phyloP scores from a whole-genome alignment of 2,797 vertebrate genomes.

The Gambusia yucatana region DNA sequence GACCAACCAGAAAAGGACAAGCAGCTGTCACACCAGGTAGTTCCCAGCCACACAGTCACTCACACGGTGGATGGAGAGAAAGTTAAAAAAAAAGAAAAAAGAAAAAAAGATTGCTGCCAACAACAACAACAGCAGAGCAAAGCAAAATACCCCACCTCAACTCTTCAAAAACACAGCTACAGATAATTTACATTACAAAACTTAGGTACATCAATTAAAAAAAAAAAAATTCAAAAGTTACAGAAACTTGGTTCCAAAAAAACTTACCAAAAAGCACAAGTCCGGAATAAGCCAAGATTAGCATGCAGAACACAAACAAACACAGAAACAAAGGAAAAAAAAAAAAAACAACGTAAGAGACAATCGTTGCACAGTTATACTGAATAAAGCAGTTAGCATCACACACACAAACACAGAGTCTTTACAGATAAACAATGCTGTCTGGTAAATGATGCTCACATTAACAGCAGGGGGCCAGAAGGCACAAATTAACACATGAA shows the following conservation, averaged over 20 bases:
- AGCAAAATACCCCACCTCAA: conserved; percentile 52
- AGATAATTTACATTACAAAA: conserved; percentile 51
- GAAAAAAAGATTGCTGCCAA: conserved; percentile 25
- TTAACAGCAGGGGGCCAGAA: conserved; percentile 20
- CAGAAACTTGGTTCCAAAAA: conserved; percentile 88
- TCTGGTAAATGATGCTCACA: conserved; percentile 50
- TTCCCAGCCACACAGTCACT: conserved; percentile 54
- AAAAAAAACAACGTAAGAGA: conserved; percentile 90
- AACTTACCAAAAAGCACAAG: conserved; percentile 99
- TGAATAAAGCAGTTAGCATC: conserved; percentile 76
- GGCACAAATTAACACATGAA: conserved; percentile 58
- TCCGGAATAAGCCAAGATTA: conserved; percentile 99
- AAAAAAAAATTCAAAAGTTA: conserved; percentile 81
- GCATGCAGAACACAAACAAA: conserved; percentile 93
- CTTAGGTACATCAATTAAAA: conserved; percentile 68
- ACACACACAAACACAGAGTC: conserved; percentile 25
- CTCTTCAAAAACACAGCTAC: conserved; percentile 44
- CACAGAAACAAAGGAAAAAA: conserved; percentile 90
- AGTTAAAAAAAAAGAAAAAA: conserved; percentile 31
- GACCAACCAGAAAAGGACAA: conserved; percentile 8
- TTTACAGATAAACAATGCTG: conserved; percentile 6
- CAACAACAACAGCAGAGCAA: conserved; percentile 51
- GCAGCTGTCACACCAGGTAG: conserved; percentile 10
- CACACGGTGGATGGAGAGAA: conserved; percentile 35
- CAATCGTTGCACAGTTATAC: conserved; percentile 77